Percentiles rank a stretch among this genome's conserved stretches.
Conservation (phyloP, 23 tunicate genomes). For the Halocynthia aurantium region DNA sequence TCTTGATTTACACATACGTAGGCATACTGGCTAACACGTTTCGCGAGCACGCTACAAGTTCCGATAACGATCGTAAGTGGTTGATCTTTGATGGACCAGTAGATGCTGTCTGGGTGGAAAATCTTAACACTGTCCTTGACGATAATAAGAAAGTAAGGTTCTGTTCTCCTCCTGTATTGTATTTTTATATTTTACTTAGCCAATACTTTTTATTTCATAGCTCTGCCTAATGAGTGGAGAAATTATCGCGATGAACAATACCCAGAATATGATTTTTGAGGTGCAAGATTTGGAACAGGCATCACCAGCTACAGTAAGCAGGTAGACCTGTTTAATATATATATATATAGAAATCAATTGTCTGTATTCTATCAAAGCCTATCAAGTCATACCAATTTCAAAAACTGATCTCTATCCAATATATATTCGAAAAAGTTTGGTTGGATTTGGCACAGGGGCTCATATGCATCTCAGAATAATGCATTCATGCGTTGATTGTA, state of each 20-base stretch:
- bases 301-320: conserved; percentile 28
- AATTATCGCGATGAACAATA: conserved; percentile 25
- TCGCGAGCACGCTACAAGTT: conserved; percentile 81
- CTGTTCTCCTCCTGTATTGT: neutral
- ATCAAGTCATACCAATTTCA: no score
- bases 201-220: neutral
- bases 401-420: no score
- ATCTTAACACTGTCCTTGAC: conserved; percentile 21
- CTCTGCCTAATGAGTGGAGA: conserved; percentile 28
- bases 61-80: conserved; percentile 63
- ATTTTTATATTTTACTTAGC: no score
- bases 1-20: neutral
- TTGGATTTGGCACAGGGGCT: no score
- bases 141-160: conserved; percentile 19
- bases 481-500: no score
- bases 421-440: no score
- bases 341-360: no score
- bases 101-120: conserved; percentile 31
- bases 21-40: conserved; percentile 85
- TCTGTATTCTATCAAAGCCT: no score
- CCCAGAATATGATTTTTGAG: conserved; percentile 21
- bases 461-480: no score
- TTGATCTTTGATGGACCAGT: conserved; percentile 30
- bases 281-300: conserved; percentile 28
- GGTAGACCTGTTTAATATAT: neutral